A percentile compares a stretch with the other conserved stretches of the same genome.
Evolutionary conservation across 2,888 invertebrate genomes (phyloP).

Genomic region (Hypselothyrea guttata): DNA sequence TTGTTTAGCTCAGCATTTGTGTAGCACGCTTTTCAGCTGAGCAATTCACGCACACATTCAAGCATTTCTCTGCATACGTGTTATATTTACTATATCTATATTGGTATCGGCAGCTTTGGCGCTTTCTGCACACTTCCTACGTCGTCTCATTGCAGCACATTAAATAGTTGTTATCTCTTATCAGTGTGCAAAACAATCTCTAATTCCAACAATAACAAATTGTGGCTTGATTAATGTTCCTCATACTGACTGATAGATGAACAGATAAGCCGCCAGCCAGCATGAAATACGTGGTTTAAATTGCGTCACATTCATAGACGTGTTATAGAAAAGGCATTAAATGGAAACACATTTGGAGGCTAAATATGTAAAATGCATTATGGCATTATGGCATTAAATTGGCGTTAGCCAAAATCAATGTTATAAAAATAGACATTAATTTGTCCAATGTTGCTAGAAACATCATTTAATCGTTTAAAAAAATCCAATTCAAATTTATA

Average conservation of each 20-base stretch:
- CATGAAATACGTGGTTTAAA: conserved; percentile 18
- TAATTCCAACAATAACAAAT: conserved; percentile 26
- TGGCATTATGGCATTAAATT: too few species aligned
- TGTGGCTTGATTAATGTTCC: conserved; percentile 35
- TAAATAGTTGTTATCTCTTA: conserved; percentile 44
- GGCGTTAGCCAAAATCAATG: too few species aligned
- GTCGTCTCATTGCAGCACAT: conserved; percentile 15
- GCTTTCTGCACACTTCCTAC: conserved; percentile 17
- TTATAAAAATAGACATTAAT: too few species aligned
- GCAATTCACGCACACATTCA: not conserved
- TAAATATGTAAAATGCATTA: not conserved
- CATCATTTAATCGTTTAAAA: too few species aligned
- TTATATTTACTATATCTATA: not conserved
- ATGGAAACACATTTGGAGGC: not conserved
- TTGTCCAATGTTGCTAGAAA: too few species aligned
- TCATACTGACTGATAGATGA: conserved; percentile 9
- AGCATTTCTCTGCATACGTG: not conserved
- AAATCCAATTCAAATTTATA: too few species aligned
- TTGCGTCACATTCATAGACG: conserved; percentile 10
- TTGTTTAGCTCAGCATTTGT: conserved; percentile 5
- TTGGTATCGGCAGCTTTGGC: conserved; percentile 19
- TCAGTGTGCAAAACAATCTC: conserved; percentile 19
- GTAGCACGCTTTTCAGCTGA: conserved; percentile 34
- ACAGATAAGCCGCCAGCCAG: not conserved
- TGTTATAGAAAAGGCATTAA: not conserved